Evolutionary conservation across 2,113 vertebrate species (phyloP).

Genomic region (Heteronetta atricapilla): DNA sequence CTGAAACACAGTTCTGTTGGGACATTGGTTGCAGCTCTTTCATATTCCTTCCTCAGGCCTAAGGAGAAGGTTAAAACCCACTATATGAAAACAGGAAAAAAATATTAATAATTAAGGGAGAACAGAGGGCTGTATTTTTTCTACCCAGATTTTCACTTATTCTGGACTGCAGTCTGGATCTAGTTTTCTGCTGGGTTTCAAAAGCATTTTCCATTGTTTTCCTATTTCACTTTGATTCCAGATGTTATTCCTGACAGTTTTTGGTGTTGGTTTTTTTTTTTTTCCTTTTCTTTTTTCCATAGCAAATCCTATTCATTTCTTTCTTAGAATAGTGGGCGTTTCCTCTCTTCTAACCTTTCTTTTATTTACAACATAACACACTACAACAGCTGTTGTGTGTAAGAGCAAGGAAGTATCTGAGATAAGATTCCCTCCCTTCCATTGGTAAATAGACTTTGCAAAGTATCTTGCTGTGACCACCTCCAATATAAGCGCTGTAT

Average conservation of each 20-base stretch:
- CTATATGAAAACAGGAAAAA: background rate
- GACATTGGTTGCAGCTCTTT: background rate
- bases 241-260: slow-evolving; percentile 10
- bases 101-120: background rate
- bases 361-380: background rate
- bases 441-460: background rate
- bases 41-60: background rate
- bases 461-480: background rate
- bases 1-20: background rate
- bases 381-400: background rate
- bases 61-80: background rate
- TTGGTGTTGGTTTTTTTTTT: background rate
- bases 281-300: background rate
- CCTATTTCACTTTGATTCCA: slow-evolving; percentile 2
- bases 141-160: background rate
- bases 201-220: slow-evolving; percentile 56
- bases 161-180: background rate
- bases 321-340: background rate
- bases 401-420: background rate
- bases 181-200: background rate
- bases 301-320: background rate
- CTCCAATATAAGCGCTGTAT: background rate
- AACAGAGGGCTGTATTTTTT: background rate
- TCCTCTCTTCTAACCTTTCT: background rate
- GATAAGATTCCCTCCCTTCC: background rate